These are phyloP conservation scores for Tinea trinotella DNA, from an alignment of 2,888 invertebrate species.

Conservation along the genomic window DNA sequence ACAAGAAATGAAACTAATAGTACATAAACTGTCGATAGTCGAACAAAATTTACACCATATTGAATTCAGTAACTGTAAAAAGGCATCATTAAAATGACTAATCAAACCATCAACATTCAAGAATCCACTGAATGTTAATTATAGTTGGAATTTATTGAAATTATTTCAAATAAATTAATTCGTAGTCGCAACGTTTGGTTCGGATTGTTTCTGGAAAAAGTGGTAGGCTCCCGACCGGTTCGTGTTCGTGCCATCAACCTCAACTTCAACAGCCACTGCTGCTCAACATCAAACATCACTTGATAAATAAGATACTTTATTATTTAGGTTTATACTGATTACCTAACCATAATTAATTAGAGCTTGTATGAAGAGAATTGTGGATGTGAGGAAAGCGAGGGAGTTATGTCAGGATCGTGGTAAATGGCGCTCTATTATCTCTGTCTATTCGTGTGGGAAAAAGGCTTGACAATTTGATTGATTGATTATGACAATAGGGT, in stretches of 20 bases:
- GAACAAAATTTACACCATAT: constrained; percentile 54
- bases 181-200: constrained; percentile 34
- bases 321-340: background rate
- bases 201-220: constrained; percentile 35
- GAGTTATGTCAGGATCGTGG: too few relatives aligned
- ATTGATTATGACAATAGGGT: too few relatives aligned
- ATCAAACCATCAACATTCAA: constrained; percentile 60
- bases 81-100: constrained; percentile 58
- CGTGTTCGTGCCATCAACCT: constrained; percentile 19
- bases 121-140: constrained; percentile 61
- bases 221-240: constrained; percentile 50
- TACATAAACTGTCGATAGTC: constrained; percentile 30
- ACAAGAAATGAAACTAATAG: constrained; percentile 17
- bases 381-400: too few relatives aligned
- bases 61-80: constrained; percentile 60
- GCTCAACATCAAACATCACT: background rate
- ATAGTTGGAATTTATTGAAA: constrained; percentile 57
- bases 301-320: background rate
- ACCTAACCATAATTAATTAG: too few relatives aligned
- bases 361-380: too few relatives aligned
- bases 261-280: constrained; percentile 20
- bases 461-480: too few relatives aligned
- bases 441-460: too few relatives aligned
- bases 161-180: constrained; percentile 54
- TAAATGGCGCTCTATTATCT: too few relatives aligned